phyloP scores from a whole-genome alignment of 2,797 vertebrate genomes.

The Hozukius guyotensis region DNA sequence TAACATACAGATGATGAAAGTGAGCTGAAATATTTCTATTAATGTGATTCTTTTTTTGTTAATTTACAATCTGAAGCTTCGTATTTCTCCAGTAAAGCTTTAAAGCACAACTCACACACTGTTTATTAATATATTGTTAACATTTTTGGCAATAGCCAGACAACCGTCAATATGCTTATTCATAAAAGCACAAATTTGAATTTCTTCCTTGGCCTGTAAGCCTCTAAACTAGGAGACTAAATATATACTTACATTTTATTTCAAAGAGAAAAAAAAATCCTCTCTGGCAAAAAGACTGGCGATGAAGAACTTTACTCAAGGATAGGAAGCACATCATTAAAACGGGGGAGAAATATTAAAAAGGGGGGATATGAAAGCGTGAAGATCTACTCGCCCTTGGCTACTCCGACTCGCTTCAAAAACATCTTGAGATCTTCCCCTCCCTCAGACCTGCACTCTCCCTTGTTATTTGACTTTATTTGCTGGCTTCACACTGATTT shows the following conservation, averaged over 20 bases:
- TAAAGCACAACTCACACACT: slow-evolving; percentile 36
- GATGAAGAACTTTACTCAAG: slow-evolving; percentile 83
- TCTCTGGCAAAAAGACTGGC: slow-evolving; percentile 77
- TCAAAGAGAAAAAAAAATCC: slow-evolving; percentile 79
- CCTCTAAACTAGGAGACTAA: slow-evolving; percentile 84
- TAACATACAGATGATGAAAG: slow-evolving; percentile 7
- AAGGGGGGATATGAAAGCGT: slow-evolving; percentile 78
- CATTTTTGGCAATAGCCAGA: slow-evolving; percentile 66
- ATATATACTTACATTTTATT: slow-evolving; percentile 88
- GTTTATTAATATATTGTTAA: slow-evolving; percentile 78
- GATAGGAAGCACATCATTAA: slow-evolving; percentile 88
- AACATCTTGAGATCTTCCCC: slow-evolving; percentile 78
- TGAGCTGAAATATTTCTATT: background rate
- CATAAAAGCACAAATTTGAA: slow-evolving; percentile 80
- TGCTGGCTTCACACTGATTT: slow-evolving; percentile 76
- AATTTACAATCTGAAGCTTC: slow-evolving; percentile 33
- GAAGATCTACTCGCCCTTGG: slow-evolving; percentile 80
- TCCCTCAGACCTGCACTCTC: slow-evolving; percentile 79
- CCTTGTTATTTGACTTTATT: slow-evolving; percentile 81
- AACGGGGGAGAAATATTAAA: slow-evolving; percentile 81
- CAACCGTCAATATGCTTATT: slow-evolving; percentile 69
- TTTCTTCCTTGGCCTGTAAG: slow-evolving; percentile 77
- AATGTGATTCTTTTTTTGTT: slow-evolving; percentile 33
- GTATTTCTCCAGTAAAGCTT: slow-evolving; percentile 44
- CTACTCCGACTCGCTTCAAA: slow-evolving; percentile 81